Evolutionary conservation across 2,888 invertebrate genomes (phyloP), one percentile per base, ranked within the genome.

Genomic region (Amphiduros pacificus): DNA sequence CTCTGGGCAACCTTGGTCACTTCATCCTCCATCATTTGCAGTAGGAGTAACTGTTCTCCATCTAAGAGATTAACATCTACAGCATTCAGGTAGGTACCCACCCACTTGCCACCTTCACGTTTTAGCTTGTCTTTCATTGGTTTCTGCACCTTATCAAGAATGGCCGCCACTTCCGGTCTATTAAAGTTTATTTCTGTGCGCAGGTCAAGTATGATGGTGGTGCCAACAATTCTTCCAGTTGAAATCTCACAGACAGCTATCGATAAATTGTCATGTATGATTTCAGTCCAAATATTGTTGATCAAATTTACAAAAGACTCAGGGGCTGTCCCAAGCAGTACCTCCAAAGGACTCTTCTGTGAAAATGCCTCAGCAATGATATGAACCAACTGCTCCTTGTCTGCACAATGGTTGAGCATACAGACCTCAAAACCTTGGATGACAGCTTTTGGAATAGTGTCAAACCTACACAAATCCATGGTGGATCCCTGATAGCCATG

Each of bases 121-220:
- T n/a, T n/a, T 17, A 62, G 28, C 11, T 49, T 41, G 5, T 29
- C n/a, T 27, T 28, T 32, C 24, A 54, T 58, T 9, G 62, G 62
- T 1, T 52, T 50, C 48, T 61, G 60, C 24, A 53, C 58, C 27
- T 31, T 48, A 22, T 61, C 58, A 36, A 58, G 53, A 44, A 60
- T 55, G 44, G 41, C 52, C 24, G 24, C 29, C 49, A 60, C 61
- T 48, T 57, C 55, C 26, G 41, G 54, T 50, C 48, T 61, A 24
- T 56, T 55, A 26, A 57, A 50, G 22, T 49, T 36, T 5, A 61
- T 20, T 28, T 63, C 56, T 44, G 52, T 60, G 4, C 51, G 27
- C 24, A 51, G 28, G 14, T 56, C 55, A 17, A 63, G 22, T 2
- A 17, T 20, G 3, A 59, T 29, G 9, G 40, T 27, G 2, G 26